phyloP scores from a whole-genome alignment of 2,888 invertebrate genomes.

The Xanthorhoe designata region DNA sequence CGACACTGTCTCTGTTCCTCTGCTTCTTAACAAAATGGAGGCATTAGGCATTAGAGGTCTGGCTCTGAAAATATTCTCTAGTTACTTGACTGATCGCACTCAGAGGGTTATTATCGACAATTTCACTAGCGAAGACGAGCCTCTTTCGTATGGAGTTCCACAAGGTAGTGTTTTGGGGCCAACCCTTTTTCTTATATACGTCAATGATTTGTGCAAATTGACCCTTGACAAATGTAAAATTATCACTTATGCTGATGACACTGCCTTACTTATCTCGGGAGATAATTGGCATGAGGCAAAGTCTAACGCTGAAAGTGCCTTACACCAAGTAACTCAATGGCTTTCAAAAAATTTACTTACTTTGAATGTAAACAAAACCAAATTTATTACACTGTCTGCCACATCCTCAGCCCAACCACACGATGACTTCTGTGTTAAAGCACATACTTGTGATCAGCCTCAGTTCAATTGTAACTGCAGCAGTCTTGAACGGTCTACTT shows the following conservation, averaged over 20 bases:
- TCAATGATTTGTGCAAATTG: background rate
- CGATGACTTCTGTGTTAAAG: background rate
- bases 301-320: background rate
- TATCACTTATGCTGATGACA: background rate
- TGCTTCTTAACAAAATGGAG: background rate
- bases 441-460: background rate
- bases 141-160: background rate
- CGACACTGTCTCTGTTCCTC: constrained; percentile 2
- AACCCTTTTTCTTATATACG: background rate
- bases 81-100: background rate
- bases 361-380: background rate
- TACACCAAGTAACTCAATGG: background rate
- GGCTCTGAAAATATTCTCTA: background rate
- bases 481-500: background rate
- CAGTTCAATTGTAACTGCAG: background rate
- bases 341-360: background rate
- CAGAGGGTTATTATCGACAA: background rate
- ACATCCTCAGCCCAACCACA: background rate
- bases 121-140: background rate
- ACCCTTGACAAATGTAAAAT: background rate
- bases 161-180: background rate
- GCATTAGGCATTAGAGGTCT: background rate
- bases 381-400: background rate
- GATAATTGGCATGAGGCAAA: background rate
- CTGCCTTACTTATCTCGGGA: background rate